Conservation (phyloP, 1,140 invertebrate species). For the Drosophila teissieri region DNA sequence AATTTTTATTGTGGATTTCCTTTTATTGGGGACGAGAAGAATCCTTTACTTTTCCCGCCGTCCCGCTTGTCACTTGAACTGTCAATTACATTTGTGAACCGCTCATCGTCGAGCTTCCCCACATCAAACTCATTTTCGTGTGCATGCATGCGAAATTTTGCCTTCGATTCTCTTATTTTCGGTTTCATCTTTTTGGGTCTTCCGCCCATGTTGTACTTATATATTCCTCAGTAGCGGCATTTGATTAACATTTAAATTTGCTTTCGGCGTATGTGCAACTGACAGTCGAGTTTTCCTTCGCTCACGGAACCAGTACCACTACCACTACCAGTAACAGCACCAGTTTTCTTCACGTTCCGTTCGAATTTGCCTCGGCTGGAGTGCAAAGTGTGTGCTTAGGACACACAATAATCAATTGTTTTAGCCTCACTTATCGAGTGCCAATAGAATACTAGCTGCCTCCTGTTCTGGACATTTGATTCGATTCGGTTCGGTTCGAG, state of each 20-base stretch:
- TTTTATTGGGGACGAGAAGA: slow-evolving; percentile 19
- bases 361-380: slow-evolving; percentile 31
- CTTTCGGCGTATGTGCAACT: slow-evolving; percentile 68
- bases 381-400: slow-evolving; percentile 69
- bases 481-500: slow-evolving; percentile 31
- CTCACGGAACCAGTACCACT: slow-evolving; percentile 4
- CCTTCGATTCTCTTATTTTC: slow-evolving; percentile 47
- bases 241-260: slow-evolving; percentile 82
- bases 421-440: slow-evolving; percentile 54
- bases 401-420: slow-evolving; percentile 81
- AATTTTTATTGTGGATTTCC: slow-evolving; percentile 42
- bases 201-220: slow-evolving; percentile 12
- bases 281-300: slow-evolving; percentile 63
- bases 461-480: slow-evolving; percentile 38
- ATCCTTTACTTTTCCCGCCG: slow-evolving; percentile 35
- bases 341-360: slow-evolving; percentile 47
- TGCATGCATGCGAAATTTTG: slow-evolving; percentile 77
- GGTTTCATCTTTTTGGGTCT: slow-evolving; percentile 42
- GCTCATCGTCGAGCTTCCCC: slow-evolving; percentile 26
- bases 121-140: slow-evolving; percentile 80
- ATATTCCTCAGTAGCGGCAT: slow-evolving; percentile 49
- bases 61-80: slow-evolving; percentile 65
- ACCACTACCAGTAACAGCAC: too few species aligned
- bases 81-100: slow-evolving; percentile 72
- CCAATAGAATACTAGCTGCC: slow-evolving; percentile 25